phyloP scores from a whole-genome alignment of 2,797 vertebrate species.

The Brachyalestes nurse region DNA sequence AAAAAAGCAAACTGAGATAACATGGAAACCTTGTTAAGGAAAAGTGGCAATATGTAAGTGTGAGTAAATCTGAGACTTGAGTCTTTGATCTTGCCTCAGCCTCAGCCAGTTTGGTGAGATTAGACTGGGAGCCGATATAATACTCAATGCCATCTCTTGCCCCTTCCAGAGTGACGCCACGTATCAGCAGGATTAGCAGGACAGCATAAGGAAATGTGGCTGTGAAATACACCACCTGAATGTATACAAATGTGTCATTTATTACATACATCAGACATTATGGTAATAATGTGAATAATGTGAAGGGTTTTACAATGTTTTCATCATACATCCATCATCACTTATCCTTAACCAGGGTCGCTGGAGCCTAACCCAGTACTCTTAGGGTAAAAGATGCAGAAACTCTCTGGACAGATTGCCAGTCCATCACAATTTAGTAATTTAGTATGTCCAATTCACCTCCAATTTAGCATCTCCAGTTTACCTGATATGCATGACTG shows the following conservation, averaged over 20 bases:
- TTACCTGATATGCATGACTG: too few species aligned
- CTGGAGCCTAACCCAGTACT: too few species aligned
- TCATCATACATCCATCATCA: too few species aligned
- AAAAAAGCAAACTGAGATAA: background rate
- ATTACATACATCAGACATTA: background rate
- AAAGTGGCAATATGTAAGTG: background rate
- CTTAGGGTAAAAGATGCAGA: background rate
- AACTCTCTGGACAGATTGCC: background rate
- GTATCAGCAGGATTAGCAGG: conserved; percentile 86
- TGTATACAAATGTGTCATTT: background rate
- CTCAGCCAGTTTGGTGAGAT: conserved; percentile 66
- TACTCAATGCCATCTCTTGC: conserved; percentile 87
- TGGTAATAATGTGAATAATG: too few species aligned
- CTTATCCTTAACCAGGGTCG: too few species aligned
- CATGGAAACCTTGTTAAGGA: background rate
- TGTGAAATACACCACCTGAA: conserved; percentile 93
- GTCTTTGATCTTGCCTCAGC: conserved; percentile 45
- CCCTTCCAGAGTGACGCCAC: conserved; percentile 89
- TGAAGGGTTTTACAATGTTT: too few species aligned
- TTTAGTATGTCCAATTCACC: too few species aligned
- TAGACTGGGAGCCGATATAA: conserved; percentile 90
- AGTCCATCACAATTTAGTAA: too few species aligned
- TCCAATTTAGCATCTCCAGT: too few species aligned
- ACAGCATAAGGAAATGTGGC: conserved; percentile 90
- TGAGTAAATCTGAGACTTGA: background rate